Evolutionary conservation across 2,888 invertebrate species (phyloP).

Genomic region (Epinotia demarniana): DNA sequence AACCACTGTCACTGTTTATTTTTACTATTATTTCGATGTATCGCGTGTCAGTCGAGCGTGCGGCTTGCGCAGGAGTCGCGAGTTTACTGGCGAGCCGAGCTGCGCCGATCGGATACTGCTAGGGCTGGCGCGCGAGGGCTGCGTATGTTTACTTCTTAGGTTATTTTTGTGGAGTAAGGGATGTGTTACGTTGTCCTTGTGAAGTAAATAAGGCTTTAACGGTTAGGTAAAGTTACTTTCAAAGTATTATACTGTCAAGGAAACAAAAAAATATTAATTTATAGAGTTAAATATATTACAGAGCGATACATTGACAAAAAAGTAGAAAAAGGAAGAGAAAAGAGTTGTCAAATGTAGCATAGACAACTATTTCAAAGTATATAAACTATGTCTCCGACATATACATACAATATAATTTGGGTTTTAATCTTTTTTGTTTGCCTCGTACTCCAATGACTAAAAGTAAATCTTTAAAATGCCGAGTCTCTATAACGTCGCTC

Average conservation of each 20-base stretch:
- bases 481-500: no score
- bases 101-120: constrained; percentile 46
- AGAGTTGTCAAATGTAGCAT: no score
- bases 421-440: no score
- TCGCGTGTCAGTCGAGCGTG: constrained; percentile 57
- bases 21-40: constrained; percentile 41
- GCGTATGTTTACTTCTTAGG: neutral
- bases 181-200: neutral
- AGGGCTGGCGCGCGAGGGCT: constrained; percentile 44
- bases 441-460: no score
- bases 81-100: constrained; percentile 58
- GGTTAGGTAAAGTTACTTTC: neutral
- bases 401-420: no score
- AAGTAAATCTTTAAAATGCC: no score
- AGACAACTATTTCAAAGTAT: no score
- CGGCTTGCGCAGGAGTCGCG: constrained; percentile 55
- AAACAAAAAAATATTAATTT: no score
- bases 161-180: neutral
- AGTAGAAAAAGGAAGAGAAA: no score
- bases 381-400: no score
- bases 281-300: no score
- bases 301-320: no score
- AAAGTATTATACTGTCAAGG: neutral
- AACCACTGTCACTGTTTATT: constrained; percentile 59
- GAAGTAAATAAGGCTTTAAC: neutral